A percentile compares a stretch with the other conserved stretches of the same genome.
These are phyloP conservation scores for Larimichthys polyactis DNA, from an alignment of 2,113 vertebrate genomes.

Conservation along the genomic window DNA sequence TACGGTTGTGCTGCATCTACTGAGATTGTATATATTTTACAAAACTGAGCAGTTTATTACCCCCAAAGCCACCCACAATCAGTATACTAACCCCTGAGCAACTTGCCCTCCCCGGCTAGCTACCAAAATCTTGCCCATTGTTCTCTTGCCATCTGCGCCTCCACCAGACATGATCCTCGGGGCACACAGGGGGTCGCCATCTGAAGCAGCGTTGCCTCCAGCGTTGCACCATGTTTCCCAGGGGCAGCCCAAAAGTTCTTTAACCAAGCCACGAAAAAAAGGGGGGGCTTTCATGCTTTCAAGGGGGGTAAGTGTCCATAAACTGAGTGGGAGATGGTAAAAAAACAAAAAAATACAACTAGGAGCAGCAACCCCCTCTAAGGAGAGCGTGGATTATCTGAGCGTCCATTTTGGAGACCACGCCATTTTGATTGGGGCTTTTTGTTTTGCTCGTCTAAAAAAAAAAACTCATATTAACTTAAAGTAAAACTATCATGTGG, in stretches of 20 bases:
- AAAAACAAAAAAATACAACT: background rate
- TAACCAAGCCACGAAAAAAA: slow-evolving; percentile 59
- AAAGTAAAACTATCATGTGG: slow-evolving; percentile 28
- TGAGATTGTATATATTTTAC: background rate
- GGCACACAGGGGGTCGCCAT: slow-evolving; percentile 63
- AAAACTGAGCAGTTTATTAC: background rate
- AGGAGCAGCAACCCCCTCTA: slow-evolving; percentile 41
- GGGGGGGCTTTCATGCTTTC: slow-evolving; percentile 23
- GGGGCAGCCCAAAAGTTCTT: slow-evolving; percentile 71
- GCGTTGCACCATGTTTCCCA: slow-evolving; percentile 61
- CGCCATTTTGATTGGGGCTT: slow-evolving; percentile 82
- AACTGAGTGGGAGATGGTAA: slow-evolving; percentile 6
- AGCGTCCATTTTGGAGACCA: slow-evolving; percentile 87
- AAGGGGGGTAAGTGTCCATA: slow-evolving; percentile 65
- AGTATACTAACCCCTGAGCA: slow-evolving; percentile 25
- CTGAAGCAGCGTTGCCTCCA: slow-evolving; percentile 75
- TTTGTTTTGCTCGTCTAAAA: slow-evolving; percentile 46
- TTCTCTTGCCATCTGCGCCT: slow-evolving; percentile 78
- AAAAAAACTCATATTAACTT: too few species aligned
- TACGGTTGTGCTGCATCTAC: background rate
- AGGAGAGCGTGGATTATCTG: slow-evolving; percentile 54
- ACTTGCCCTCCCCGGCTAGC: slow-evolving; percentile 52
- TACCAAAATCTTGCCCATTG: slow-evolving; percentile 64
- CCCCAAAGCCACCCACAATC: slow-evolving; percentile 27
- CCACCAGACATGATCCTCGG: slow-evolving; percentile 74